Conservation (phyloP, 1,140 invertebrate species). For the Coenobita brevimanus region DNA sequence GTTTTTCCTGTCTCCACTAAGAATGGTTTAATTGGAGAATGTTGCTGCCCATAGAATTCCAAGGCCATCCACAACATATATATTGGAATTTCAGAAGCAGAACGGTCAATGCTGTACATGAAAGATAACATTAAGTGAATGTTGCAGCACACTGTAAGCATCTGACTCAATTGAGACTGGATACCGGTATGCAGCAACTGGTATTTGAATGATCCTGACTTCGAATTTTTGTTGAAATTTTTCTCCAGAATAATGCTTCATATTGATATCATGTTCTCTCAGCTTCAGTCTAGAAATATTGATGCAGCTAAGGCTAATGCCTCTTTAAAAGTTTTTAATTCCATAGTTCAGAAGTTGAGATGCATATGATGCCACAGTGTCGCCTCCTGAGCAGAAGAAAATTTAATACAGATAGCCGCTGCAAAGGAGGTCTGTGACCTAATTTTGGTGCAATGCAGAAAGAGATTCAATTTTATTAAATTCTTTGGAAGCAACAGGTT, state of each 20-base stretch:
- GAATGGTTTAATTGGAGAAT: conserved; percentile 39
- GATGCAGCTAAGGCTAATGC: conserved; percentile 42
- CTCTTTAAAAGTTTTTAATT: conserved; percentile 33
- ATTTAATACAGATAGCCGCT: conserved; percentile 7
- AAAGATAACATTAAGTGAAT: conserved; percentile 58
- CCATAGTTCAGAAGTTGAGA: conserved; percentile 39
- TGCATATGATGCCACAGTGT: conserved; percentile 59
- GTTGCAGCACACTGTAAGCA: conserved; percentile 61
- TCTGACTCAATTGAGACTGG: conserved; percentile 54
- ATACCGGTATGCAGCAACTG: conserved; percentile 46
- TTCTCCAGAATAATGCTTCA: conserved; percentile 50
- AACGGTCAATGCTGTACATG: conserved; percentile 62
- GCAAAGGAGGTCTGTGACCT: conserved; percentile 59
- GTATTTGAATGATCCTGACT: conserved; percentile 53
- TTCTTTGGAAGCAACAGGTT: conserved; percentile 58
- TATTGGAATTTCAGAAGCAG: conserved; percentile 52
- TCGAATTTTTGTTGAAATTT: conserved; percentile 47
- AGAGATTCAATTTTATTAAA: conserved; percentile 48
- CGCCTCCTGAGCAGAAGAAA: conserved; percentile 24
- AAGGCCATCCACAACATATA: conserved; percentile 30
- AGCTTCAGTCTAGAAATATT: conserved; percentile 51
- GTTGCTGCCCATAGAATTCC: conserved; percentile 31
- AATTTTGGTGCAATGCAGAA: conserved; percentile 49
- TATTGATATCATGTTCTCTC: conserved; percentile 44
- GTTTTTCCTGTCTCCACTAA: conserved; percentile 61